These are phyloP conservation scores for Spilarctia lutea DNA, from an alignment of 2,888 invertebrate species.

Conservation along the genomic window DNA sequence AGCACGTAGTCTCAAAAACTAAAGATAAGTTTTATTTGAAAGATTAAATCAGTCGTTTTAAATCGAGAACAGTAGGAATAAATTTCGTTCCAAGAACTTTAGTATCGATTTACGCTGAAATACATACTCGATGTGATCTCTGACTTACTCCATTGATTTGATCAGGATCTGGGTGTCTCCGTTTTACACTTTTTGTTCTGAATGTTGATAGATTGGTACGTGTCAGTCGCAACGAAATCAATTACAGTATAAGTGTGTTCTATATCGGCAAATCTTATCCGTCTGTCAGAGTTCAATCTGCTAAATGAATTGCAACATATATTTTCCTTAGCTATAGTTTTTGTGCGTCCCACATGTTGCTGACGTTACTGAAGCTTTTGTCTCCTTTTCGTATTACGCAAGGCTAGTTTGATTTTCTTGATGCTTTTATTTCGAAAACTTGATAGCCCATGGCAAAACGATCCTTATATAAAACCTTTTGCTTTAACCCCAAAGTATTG, in stretches of 20 bases:
- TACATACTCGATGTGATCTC: constrained; percentile 29
- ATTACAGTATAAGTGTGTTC: constrained; percentile 41
- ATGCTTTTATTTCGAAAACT: not conserved
- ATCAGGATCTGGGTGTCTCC: constrained; percentile 28
- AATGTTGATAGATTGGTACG: constrained; percentile 37
- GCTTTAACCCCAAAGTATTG: not conserved
- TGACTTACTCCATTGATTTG: constrained; percentile 13
- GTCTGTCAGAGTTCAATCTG: constrained; percentile 48
- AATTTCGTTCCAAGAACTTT: constrained; percentile 29
- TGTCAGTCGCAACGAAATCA: constrained; percentile 44
- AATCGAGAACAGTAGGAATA: constrained; percentile 46
- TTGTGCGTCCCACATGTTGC: constrained; percentile 33
- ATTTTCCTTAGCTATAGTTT: constrained; percentile 32
- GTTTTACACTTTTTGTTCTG: constrained; percentile 30
- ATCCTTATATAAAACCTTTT: not conserved
- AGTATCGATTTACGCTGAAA: constrained; percentile 30
- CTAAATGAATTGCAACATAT: constrained; percentile 46
- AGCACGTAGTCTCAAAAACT: not conserved
- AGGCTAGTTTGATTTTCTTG: constrained; percentile 4
- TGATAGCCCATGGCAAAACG: not conserved
- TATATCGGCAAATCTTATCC: constrained; percentile 37
- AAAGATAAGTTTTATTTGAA: constrained; percentile 24
- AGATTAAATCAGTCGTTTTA: constrained; percentile 35
- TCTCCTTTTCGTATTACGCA: constrained; percentile 26
- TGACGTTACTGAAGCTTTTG: constrained; percentile 20